Evolutionary conservation across 2,888 invertebrate genomes (phyloP).

Genomic region (Caenorhabditis virilis): DNA sequence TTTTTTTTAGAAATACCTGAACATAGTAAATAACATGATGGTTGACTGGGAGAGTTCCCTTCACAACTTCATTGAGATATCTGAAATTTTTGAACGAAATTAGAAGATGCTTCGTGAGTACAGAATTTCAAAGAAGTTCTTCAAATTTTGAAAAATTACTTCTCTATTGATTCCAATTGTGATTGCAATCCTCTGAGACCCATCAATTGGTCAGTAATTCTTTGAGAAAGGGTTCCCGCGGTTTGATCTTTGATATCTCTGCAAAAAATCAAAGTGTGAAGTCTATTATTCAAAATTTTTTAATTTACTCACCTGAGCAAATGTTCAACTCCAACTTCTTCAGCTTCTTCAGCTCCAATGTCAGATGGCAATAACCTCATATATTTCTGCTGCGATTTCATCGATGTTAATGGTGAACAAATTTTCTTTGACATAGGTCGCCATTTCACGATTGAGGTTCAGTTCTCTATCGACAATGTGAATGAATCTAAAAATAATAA

Average conservation of each 20-base stretch:
- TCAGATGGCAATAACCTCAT: slow-evolving; percentile 74
- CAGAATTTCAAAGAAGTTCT: not conserved
- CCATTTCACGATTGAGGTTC: slow-evolving; percentile 11
- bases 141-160: slow-evolving; percentile 4
- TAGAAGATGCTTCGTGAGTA: too few relatives aligned
- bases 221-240: slow-evolving; percentile 93
- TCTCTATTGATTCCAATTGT: slow-evolving; percentile 84
- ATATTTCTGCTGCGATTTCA: not conserved
- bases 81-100: slow-evolving; percentile 73
- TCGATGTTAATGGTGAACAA: not conserved
- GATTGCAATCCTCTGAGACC: slow-evolving; percentile 91
- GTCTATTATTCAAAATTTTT: too few relatives aligned
- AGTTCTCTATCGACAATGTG: slow-evolving; percentile 19
- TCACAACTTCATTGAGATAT: slow-evolving; percentile 79
- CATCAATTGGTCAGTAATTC: slow-evolving; percentile 92
- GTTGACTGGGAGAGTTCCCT: slow-evolving; percentile 87
- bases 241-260: slow-evolving; percentile 80
- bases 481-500: slow-evolving; percentile 22
- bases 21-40: slow-evolving; percentile 97
- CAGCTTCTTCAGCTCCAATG: slow-evolving; percentile 99
- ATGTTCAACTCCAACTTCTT: slow-evolving; percentile 99
- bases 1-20: slow-evolving; percentile 51
- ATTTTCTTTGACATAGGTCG: slow-evolving; percentile 1
- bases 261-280: slow-evolving; percentile 8
- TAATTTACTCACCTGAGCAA: slow-evolving; percentile 81